phyloP scores from a whole-genome alignment of 2,113 vertebrate species.

The Ornithorhynchus anatinus region DNA sequence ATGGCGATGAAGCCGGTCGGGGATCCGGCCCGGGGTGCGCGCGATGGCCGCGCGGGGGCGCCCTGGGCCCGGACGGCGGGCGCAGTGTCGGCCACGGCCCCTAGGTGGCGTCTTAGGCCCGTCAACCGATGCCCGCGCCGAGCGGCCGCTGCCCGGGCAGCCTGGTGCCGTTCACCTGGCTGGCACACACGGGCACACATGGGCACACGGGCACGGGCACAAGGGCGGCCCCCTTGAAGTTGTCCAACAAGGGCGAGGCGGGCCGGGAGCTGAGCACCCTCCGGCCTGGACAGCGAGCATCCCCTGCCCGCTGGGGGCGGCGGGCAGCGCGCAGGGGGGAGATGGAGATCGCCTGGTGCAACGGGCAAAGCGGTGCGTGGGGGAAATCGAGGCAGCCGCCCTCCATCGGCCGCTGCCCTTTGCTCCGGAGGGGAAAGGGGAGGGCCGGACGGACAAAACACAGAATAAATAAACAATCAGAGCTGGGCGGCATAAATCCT shows the following conservation, averaged over 20 bases:
- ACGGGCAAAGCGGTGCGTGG: slow-evolving; percentile 24
- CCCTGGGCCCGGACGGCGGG: background rate
- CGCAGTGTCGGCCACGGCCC: slow-evolving; percentile 60
- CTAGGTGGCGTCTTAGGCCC: slow-evolving; percentile 78
- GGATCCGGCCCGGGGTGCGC: too few relatives aligned
- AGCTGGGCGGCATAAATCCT: too few relatives aligned
- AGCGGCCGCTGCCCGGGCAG: slow-evolving; percentile 23
- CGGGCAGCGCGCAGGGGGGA: background rate
- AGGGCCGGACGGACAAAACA: slow-evolving; percentile 13
- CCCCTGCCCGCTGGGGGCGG: background rate
- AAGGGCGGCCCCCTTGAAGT: background rate
- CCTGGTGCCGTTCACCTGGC: slow-evolving; percentile 35
- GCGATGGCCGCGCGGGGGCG: too few relatives aligned
- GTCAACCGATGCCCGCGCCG: slow-evolving; percentile 41
- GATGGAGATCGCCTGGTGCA: slow-evolving; percentile 18
- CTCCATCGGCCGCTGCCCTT: background rate
- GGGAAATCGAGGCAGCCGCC: slow-evolving; percentile 33
- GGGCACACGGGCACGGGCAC: too few relatives aligned
- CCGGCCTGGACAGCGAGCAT: background rate
- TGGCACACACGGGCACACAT: too few relatives aligned
- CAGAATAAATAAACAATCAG: slow-evolving; percentile 59
- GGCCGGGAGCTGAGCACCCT: slow-evolving; percentile 19
- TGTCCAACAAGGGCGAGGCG: slow-evolving; percentile 23
- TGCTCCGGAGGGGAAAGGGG: slow-evolving; percentile 4
- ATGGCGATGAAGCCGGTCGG: too few relatives aligned